Evolutionary conservation across 2,113 vertebrate species (phyloP).

Genomic region (Xiphophorus couchianus): DNA sequence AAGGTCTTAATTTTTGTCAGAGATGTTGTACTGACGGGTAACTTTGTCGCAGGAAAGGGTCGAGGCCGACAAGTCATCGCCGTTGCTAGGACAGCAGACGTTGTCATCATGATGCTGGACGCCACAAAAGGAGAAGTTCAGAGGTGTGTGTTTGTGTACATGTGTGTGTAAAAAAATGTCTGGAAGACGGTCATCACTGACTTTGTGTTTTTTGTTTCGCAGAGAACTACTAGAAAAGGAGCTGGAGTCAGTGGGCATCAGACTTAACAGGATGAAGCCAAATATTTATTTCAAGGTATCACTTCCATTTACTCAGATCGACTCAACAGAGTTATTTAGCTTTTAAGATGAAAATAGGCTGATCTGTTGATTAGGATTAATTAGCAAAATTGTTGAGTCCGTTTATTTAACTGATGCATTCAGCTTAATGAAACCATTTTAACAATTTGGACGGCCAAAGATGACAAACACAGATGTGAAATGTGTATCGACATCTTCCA

Average conservation of each 20-base stretch:
- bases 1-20: background rate
- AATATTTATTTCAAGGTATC: constrained; percentile 99
- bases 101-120: constrained; percentile 99
- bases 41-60: constrained; percentile 87
- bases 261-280: constrained; percentile 93
- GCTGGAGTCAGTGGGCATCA: constrained; percentile 95
- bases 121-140: constrained; percentile 98
- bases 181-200: background rate
- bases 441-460: too few relatives aligned
- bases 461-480: too few relatives aligned
- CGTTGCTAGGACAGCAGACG: constrained; percentile 94
- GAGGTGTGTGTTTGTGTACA: constrained; percentile 76
- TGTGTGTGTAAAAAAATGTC: background rate
- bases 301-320: background rate
- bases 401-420: too few relatives aligned
- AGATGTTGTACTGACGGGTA: constrained; percentile 12
- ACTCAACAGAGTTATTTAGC: background rate
- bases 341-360: background rate
- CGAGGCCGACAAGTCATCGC: constrained; percentile 97
- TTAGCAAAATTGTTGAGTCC: too few relatives aligned
- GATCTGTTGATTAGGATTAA: too few relatives aligned
- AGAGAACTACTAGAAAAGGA: constrained; percentile 95
- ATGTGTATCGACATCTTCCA: too few relatives aligned
- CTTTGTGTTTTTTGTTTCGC: background rate
- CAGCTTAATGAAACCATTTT: too few relatives aligned